These are phyloP conservation scores for Himalopsyche kuldschensis DNA, from an alignment of 2,888 invertebrate species.

Conservation along the genomic window DNA sequence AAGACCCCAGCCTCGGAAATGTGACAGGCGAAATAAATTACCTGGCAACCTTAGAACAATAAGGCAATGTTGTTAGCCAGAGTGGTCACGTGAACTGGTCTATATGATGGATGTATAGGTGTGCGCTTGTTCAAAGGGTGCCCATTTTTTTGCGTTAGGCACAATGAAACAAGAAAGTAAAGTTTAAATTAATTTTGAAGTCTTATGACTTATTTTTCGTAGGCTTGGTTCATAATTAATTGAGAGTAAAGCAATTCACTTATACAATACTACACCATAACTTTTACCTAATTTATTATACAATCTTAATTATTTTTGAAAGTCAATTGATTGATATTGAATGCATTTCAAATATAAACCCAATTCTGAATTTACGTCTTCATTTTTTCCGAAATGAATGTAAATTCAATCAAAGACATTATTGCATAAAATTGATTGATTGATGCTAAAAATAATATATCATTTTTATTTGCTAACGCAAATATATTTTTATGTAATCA, in stretches of 20 bases:
- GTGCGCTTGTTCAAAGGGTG: background rate
- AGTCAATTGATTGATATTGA: too few species aligned
- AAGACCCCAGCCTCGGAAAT: background rate
- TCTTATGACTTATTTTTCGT: background rate
- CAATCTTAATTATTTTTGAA: too few species aligned
- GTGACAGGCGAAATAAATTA: conserved; percentile 13
- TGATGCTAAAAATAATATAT: too few species aligned
- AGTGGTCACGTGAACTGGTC: conserved; percentile 12
- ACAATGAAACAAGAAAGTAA: background rate
- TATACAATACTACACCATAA: background rate
- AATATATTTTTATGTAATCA: too few species aligned
- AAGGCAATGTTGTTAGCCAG: conserved; percentile 1
- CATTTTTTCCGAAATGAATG: too few species aligned
- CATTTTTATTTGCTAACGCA: too few species aligned
- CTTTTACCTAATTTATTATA: too few species aligned
- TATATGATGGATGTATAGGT: background rate
- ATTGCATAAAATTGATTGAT: too few species aligned
- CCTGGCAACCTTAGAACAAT: conserved; percentile 12
- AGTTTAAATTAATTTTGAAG: background rate
- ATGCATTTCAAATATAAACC: too few species aligned
- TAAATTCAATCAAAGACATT: too few species aligned
- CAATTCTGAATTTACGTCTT: too few species aligned
- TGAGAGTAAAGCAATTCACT: background rate
- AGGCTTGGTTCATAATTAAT: background rate
- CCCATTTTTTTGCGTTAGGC: background rate